A percentile compares a stretch with the other conserved stretches of the same genome.
These are phyloP conservation scores for Rhinoraja longicauda DNA, from an alignment of 2,797 vertebrate genomes.

Conservation along the genomic window DNA sequence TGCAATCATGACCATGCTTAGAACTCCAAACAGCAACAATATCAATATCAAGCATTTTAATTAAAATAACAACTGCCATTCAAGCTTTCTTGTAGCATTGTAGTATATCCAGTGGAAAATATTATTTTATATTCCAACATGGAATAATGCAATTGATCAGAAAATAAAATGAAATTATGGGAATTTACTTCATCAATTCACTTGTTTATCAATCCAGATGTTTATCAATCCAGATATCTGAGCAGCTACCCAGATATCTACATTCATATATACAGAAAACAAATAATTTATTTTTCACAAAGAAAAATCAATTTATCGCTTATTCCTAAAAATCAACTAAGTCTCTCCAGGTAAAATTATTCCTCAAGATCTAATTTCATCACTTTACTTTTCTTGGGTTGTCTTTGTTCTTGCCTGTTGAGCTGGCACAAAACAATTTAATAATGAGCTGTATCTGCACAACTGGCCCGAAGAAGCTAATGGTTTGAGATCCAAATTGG, in stretches of 20 bases:
- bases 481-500: background rate
- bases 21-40: conserved; percentile 7
- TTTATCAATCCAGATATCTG: background rate
- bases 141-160: background rate
- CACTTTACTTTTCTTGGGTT: background rate
- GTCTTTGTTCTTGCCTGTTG: background rate
- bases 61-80: background rate
- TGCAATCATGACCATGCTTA: background rate
- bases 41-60: background rate
- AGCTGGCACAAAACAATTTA: background rate
- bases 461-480: background rate
- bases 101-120: background rate
- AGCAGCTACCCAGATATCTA: background rate
- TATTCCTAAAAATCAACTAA: background rate
- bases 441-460: background rate
- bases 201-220: background rate
- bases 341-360: background rate
- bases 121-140: background rate
- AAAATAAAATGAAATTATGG: background rate
- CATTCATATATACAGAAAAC: no score
- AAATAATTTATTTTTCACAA: background rate
- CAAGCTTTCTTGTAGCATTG: conserved; percentile 15
- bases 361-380: background rate
- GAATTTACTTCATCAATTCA: background rate
- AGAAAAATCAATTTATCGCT: background rate